Conservation (phyloP, 2,113 vertebrate genomes). For the Cepphus grylle region DNA sequence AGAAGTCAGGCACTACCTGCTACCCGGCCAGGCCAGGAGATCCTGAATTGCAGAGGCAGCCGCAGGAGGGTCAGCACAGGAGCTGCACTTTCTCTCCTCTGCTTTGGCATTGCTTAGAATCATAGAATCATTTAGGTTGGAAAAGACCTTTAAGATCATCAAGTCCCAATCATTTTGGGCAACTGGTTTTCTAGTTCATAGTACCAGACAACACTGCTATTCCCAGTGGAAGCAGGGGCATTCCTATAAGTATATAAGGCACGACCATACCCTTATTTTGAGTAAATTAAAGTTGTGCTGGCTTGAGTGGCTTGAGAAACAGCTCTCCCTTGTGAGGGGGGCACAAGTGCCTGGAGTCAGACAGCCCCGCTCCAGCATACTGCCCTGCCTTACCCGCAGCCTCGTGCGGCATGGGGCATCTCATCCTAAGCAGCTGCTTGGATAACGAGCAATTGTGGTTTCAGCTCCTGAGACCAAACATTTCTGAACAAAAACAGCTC, state of each 20-base stretch:
- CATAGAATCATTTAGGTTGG: background rate
- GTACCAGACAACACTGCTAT: background rate
- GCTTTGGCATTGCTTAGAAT: background rate
- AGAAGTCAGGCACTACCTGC: background rate
- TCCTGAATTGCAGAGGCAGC: background rate
- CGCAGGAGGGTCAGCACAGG: accelerated
- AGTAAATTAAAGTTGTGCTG: background rate
- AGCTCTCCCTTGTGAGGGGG: background rate
- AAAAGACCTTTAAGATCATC: background rate
- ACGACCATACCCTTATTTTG: background rate
- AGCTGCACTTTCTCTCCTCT: accelerated
- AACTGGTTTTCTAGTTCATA: background rate
- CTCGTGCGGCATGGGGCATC: accelerated
- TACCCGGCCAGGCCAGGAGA: background rate
- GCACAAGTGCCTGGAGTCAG: background rate
- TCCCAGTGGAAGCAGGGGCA: background rate
- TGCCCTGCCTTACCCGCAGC: background rate
- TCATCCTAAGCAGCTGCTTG: background rate
- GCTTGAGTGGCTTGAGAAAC: background rate
- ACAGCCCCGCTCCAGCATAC: accelerated
- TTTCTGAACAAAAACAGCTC: background rate
- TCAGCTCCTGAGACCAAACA: background rate
- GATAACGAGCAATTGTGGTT: background rate
- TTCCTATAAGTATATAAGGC: background rate
- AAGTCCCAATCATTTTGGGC: background rate